phyloP scores from a whole-genome alignment of 2,797 vertebrate genomes.

The Lemur catta region DNA sequence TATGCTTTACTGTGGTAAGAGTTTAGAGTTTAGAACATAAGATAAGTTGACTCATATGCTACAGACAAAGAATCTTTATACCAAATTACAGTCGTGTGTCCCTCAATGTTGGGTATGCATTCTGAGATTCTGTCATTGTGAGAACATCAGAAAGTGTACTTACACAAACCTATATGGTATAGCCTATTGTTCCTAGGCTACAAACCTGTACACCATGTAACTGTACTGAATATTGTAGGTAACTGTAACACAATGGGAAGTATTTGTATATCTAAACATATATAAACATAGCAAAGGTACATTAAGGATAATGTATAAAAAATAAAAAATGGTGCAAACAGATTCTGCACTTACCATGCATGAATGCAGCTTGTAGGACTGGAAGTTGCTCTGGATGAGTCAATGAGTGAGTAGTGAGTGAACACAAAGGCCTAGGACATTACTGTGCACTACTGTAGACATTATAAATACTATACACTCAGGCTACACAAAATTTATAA shows the following conservation, averaged over 20 bases:
- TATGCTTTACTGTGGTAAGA: neutral
- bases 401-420: neutral
- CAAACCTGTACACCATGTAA: neutral
- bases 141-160: neutral
- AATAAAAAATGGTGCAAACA: neutral
- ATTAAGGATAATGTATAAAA: neutral
- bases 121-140: neutral
- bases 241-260: neutral
- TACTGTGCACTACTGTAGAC: neutral
- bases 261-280: neutral
- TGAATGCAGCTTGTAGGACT: neutral
- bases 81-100: neutral
- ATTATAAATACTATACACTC: neutral
- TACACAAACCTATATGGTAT: neutral
- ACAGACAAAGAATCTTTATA: neutral
- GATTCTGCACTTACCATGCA: neutral
- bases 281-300: neutral
- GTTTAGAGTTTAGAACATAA: conserved; percentile 18
- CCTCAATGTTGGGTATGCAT: neutral
- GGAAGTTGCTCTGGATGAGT: neutral
- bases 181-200: neutral
- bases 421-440: neutral
- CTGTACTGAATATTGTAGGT: neutral
- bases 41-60: neutral
- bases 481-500: neutral